Percentiles rank a stretch among this genome's conserved stretches.
Evolutionary conservation across 2,113 vertebrate species (phyloP).

Genomic region (Ceuthmochares aereus): DNA sequence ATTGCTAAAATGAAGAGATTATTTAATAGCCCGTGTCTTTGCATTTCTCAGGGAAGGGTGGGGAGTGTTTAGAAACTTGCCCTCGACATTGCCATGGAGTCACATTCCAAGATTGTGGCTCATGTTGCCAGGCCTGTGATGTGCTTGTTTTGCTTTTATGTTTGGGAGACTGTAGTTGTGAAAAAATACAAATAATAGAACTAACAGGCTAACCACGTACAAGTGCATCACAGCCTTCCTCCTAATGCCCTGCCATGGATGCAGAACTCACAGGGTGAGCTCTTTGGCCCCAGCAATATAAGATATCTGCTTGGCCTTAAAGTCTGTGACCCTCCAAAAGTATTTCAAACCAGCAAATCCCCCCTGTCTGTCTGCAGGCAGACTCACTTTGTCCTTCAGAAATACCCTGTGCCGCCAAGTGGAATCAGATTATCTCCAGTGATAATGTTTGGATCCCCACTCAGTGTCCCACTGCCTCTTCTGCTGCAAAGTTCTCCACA

Average conservation of each 20-base stretch:
- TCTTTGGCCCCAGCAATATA: neutral
- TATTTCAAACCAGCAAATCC: neutral
- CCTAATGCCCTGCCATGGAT: neutral
- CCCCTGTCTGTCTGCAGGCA: too few relatives aligned
- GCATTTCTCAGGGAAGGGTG: slow-evolving; percentile 63
- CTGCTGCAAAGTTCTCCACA: neutral
- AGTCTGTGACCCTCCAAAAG: neutral
- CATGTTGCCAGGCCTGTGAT: slow-evolving; percentile 32
- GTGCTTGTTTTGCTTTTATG: slow-evolving; percentile 16
- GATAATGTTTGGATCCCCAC: neutral
- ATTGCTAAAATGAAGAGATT: slow-evolving; percentile 65
- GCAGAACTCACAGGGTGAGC: neutral
- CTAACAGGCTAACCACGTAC: neutral
- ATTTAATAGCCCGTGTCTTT: slow-evolving; percentile 41
- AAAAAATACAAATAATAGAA: slow-evolving; percentile 6
- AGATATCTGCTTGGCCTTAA: neutral
- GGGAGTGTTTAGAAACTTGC: slow-evolving; percentile 56
- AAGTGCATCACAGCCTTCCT: neutral
- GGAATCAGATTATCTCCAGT: neutral
- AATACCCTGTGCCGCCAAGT: neutral
- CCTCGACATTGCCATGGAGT: neutral
- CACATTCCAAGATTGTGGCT: slow-evolving; percentile 52
- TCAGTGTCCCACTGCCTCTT: neutral
- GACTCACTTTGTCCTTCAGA: neutral
- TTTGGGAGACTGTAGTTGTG: neutral